phyloP scores from a whole-genome alignment of 2,888 invertebrate genomes.

The Ptilodon capucinus region DNA sequence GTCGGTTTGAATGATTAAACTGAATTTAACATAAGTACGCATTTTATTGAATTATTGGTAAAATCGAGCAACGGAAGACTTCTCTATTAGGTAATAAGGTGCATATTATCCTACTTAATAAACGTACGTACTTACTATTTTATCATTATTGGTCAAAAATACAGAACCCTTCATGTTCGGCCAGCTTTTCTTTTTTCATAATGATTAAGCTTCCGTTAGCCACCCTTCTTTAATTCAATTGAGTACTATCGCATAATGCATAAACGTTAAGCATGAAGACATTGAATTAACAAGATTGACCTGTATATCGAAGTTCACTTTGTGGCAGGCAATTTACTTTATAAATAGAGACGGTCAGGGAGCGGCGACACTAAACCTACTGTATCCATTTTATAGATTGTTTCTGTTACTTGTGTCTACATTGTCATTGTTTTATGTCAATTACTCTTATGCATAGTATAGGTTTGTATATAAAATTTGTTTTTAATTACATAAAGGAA shows the following conservation, averaged over 20 bases:
- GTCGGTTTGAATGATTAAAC: no score
- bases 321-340: constrained; percentile 72
- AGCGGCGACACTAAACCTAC: constrained; percentile 70
- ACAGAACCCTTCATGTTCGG: no score
- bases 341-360: constrained; percentile 72
- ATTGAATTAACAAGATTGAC: constrained; percentile 60
- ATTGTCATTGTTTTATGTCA: constrained; percentile 20
- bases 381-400: constrained; percentile 70
- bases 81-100: no score
- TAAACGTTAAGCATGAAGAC: constrained; percentile 33
- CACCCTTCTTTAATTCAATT: constrained; percentile 20
- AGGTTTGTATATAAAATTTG: neutral
- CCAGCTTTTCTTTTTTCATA: no score
- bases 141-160: no score
- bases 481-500: neutral
- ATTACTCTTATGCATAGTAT: neutral
- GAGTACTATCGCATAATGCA: constrained; percentile 13
- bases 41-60: no score
- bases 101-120: no score
- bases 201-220: constrained; percentile 2
- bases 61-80: no score
- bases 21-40: no score
- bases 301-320: constrained; percentile 64
- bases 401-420: constrained; percentile 44
- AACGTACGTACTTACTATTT: no score